A percentile compares a stretch with the other conserved stretches of the same genome.
Evolutionary conservation across 2,113 vertebrate genomes (phyloP).

Genomic region (Mungos mungo): DNA sequence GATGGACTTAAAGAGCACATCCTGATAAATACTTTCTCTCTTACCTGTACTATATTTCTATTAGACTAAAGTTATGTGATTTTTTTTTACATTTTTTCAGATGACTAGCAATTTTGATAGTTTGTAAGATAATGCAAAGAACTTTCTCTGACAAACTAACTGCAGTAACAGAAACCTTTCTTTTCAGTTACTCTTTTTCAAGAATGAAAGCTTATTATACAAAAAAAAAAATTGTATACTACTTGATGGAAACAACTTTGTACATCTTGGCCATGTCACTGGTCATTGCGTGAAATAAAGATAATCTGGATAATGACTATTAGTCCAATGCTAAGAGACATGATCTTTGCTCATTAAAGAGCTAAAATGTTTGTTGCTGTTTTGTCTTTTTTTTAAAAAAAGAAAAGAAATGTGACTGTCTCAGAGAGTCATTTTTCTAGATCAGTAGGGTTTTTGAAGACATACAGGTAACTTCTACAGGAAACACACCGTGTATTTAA

Average conservation of each 20-base stretch:
- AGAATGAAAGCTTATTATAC: conserved; percentile 92
- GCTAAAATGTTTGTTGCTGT: conserved; percentile 91
- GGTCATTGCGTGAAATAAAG: conserved; percentile 90
- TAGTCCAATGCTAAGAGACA: conserved; percentile 89
- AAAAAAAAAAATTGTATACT: conserved; percentile 89
- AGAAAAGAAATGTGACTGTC: conserved; percentile 83
- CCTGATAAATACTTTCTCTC: conserved; percentile 89
- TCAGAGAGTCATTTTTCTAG: conserved; percentile 86
- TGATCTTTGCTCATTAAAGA: conserved; percentile 93
- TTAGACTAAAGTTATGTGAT: conserved; percentile 91
- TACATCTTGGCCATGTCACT: conserved; percentile 87
- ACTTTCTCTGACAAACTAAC: conserved; percentile 93
- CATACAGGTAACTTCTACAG: conserved; percentile 73
- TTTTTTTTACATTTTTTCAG: conserved; percentile 92
- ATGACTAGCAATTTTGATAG: conserved; percentile 94
- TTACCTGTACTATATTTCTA: conserved; percentile 93
- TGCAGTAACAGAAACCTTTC: conserved; percentile 92
- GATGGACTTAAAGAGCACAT: conserved; percentile 92
- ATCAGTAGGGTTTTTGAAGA: conserved; percentile 84
- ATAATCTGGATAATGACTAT: conserved; percentile 89
- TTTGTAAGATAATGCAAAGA: conserved; percentile 92
- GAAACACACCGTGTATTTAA: conserved; percentile 41
- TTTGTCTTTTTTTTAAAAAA: conserved; percentile 87
- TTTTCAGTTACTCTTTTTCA: conserved; percentile 93
- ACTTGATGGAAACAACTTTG: conserved; percentile 90